phyloP scores from a whole-genome alignment of 2,888 invertebrate genomes.

The Hymenopus coronatus region DNA sequence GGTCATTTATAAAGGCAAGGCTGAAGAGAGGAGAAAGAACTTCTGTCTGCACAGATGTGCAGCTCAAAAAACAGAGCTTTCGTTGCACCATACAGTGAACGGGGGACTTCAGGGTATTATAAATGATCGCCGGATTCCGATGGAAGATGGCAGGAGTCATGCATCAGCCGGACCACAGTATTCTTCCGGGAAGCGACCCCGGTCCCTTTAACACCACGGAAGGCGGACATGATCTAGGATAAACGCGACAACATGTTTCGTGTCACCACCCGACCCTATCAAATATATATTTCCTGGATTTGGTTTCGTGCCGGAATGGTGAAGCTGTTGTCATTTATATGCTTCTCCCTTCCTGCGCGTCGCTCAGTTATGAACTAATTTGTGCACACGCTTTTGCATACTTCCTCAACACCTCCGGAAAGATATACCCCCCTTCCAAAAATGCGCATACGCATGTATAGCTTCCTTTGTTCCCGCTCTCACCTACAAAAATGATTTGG shows the following conservation, averaged over 20 bases:
- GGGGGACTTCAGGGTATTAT: not conserved
- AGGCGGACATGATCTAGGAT: not conserved
- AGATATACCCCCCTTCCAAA: too few species aligned
- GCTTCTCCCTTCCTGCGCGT: not conserved
- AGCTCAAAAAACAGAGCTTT: too few species aligned
- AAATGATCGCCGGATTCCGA: not conserved
- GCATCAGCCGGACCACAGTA: not conserved
- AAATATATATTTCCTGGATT: not conserved
- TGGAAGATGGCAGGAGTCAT: not conserved
- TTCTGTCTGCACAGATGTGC: too few species aligned
- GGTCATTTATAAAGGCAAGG: too few species aligned
- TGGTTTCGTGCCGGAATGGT: not conserved
- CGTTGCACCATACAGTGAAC: too few species aligned
- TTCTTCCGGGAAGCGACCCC: not conserved
- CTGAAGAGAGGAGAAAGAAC: too few species aligned
- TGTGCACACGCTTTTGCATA: not conserved
- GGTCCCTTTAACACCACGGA: not conserved
- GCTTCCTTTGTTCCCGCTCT: too few species aligned
- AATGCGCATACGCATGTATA: too few species aligned
- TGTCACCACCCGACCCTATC: not conserved
- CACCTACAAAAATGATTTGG: too few species aligned
- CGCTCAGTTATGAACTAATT: not conserved
- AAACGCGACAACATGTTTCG: not conserved
- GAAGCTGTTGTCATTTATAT: not conserved
- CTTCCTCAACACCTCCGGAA: not conserved